Conservation (phyloP, 2,888 invertebrate species). For the Atethmia centrago region DNA sequence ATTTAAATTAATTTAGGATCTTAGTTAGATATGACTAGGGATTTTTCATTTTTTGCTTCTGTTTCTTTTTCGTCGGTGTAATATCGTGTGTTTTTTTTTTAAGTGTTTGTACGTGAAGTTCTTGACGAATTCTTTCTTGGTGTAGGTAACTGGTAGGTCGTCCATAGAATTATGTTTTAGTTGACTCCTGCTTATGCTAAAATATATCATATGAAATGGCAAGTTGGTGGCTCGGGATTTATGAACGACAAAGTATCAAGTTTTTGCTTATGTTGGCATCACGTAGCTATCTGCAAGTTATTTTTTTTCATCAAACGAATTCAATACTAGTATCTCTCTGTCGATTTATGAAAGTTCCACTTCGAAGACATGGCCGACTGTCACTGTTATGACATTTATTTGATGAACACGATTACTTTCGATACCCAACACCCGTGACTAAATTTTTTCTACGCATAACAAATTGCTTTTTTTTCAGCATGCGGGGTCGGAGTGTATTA, state of each 20-base stretch:
- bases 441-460: slow-evolving; percentile 32
- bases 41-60: background rate
- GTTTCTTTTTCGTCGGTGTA: background rate
- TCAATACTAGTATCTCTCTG: slow-evolving; percentile 18
- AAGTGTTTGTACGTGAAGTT: background rate
- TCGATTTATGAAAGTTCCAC: slow-evolving; percentile 51
- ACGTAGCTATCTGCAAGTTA: slow-evolving; percentile 20
- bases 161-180: background rate
- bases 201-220: background rate
- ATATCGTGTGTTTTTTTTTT: background rate
- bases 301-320: slow-evolving; percentile 20
- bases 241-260: background rate
- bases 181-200: background rate
- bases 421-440: slow-evolving; percentile 33
- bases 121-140: background rate
- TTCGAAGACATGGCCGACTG: slow-evolving; percentile 29
- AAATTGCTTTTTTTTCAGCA: slow-evolving; percentile 82
- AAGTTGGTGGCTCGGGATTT: background rate
- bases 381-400: slow-evolving; percentile 30
- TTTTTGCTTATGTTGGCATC: slow-evolving; percentile 19
- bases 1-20: background rate
- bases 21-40: no score
- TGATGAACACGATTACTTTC: slow-evolving; percentile 41
- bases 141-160: background rate
- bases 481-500: slow-evolving; percentile 91